A percentile compares a stretch with the other conserved stretches of the same genome.
phyloP scores from a whole-genome alignment of 2,797 vertebrate genomes.

The Leptoclinus maculatus region DNA sequence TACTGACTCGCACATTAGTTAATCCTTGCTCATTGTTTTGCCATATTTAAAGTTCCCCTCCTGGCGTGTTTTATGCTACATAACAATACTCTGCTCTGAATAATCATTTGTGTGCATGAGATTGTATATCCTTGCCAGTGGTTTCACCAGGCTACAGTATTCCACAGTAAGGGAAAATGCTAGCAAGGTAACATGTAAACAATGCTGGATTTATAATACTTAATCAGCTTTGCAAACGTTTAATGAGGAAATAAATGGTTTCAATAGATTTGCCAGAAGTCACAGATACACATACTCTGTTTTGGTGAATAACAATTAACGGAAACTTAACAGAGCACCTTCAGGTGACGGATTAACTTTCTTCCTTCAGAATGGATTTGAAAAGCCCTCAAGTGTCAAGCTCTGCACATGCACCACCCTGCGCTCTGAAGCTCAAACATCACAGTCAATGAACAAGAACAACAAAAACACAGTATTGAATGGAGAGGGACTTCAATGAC shows the following conservation, averaged over 20 bases:
- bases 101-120: not conserved
- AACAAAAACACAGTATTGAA: not conserved
- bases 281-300: not conserved
- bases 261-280: not conserved
- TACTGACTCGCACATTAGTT: not conserved
- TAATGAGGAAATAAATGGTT: not conserved
- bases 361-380: not conserved
- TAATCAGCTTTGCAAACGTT: not conserved
- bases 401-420: not conserved
- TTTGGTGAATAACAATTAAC: not conserved
- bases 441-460: not conserved
- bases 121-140: not conserved
- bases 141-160: not conserved
- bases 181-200: not conserved
- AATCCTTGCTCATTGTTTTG: not conserved
- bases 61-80: not conserved
- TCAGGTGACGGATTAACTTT: not conserved
- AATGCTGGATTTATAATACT: not conserved
- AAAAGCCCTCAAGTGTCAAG: not conserved
- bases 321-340: not conserved
- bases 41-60: not conserved
- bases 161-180: not conserved
- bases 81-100: not conserved
- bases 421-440: not conserved
- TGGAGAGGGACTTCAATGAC: not conserved